These are phyloP conservation scores for Caenorhabditis brenneri DNA, from an alignment of 1,140 invertebrate species.

Conservation along the genomic window DNA sequence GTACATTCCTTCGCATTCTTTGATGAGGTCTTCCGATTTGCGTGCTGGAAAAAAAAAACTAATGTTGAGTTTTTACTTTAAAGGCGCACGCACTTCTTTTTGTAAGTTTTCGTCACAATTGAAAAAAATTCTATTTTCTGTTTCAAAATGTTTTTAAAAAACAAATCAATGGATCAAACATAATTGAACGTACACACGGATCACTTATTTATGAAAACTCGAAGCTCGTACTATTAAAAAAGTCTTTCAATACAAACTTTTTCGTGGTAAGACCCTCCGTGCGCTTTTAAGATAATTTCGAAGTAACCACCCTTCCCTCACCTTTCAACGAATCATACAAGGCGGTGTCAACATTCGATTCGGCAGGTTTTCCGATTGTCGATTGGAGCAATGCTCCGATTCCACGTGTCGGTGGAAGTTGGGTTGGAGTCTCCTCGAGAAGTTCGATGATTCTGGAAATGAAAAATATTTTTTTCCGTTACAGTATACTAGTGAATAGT, in stretches of 20 bases:
- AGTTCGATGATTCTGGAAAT: conserved; percentile 86
- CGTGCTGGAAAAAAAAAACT: conserved; percentile 86
- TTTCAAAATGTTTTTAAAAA: too few species aligned
- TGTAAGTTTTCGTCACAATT: too few species aligned
- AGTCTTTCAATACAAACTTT: too few species aligned
- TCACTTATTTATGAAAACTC: too few species aligned
- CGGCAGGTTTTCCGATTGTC: conserved; percentile 55
- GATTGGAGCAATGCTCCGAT: conserved; percentile 66
- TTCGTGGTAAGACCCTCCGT: too few species aligned
- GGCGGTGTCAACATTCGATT: conserved; percentile 59
- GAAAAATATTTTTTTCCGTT: conserved; percentile 76
- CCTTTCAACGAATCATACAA: conserved; percentile 58
- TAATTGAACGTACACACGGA: too few species aligned
- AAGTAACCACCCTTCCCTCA: too few species aligned
- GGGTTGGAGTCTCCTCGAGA: conserved; percentile 76
- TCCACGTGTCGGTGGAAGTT: conserved; percentile 79
- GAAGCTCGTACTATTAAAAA: too few species aligned
- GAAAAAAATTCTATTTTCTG: too few species aligned
- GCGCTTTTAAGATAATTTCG: neutral
- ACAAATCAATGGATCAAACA: too few species aligned
- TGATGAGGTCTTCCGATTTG: conserved; percentile 87
- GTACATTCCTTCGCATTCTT: conserved; percentile 90
- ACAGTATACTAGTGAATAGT: conserved; percentile 82
- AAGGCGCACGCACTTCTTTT: too few species aligned
- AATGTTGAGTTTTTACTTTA: too few species aligned